phyloP scores from a whole-genome alignment of 2,113 vertebrate species.

The Apodemus speciosus region DNA sequence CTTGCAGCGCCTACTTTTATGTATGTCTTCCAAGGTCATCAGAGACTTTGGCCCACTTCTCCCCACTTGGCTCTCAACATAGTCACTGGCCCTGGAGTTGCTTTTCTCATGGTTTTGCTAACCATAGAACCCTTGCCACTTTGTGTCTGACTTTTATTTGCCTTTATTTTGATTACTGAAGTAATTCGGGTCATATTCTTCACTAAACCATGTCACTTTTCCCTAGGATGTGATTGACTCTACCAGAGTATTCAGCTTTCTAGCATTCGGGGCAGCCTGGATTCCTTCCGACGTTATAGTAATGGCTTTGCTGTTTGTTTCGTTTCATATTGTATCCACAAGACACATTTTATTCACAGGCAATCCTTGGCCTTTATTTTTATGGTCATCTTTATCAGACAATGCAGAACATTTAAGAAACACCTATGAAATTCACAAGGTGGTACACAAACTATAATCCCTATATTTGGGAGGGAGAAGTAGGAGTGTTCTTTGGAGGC shows the following conservation, averaged over 20 bases:
- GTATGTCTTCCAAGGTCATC: neutral
- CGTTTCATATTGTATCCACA: neutral
- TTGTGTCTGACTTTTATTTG: neutral
- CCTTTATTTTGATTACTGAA: slow-evolving; percentile 28
- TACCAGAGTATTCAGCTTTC: neutral
- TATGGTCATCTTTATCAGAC: neutral
- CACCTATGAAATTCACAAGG: neutral
- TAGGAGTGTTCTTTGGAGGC: neutral
- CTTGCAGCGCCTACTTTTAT: neutral
- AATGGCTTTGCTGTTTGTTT: neutral
- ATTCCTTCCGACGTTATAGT: neutral
- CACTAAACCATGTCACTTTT: neutral
- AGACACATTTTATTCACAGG: neutral
- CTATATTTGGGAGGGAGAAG: neutral
- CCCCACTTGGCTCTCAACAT: neutral
- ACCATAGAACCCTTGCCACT: neutral
- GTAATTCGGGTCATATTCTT: neutral
- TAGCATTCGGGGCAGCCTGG: neutral
- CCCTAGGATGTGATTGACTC: neutral
- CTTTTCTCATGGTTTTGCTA: neutral
- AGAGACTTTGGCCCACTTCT: slow-evolving; percentile 18
- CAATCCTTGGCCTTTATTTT: neutral
- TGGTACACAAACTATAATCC: neutral
- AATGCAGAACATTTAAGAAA: neutral
- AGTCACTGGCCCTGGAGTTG: neutral